phyloP scores from a whole-genome alignment of 2,113 vertebrate genomes.

The Typhlomys cinereus region DNA sequence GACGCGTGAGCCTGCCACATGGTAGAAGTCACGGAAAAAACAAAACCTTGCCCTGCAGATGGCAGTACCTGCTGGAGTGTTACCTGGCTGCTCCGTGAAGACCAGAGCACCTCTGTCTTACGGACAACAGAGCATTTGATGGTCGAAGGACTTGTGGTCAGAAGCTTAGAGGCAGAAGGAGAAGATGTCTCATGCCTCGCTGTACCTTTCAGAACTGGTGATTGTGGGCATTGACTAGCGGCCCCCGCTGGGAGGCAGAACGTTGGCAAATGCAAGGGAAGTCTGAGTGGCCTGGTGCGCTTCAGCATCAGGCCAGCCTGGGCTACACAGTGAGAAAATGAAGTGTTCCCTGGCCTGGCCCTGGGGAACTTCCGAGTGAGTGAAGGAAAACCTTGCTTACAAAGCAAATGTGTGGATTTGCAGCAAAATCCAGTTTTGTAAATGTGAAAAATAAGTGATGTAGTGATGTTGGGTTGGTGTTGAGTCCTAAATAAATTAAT shows the following conservation, averaged over 20 bases:
- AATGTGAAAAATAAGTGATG: conserved; percentile 20
- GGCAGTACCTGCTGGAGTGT: neutral
- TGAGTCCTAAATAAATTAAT: conserved; percentile 25
- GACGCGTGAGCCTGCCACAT: neutral
- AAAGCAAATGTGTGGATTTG: neutral
- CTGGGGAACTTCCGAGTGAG: neutral
- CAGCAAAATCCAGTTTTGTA: neutral
- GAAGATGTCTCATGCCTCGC: neutral
- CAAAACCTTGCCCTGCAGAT: neutral
- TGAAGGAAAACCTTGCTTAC: neutral
- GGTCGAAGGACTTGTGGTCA: neutral
- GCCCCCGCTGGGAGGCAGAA: neutral
- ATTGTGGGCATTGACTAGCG: neutral
- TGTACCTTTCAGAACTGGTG: neutral
- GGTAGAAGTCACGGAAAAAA: neutral
- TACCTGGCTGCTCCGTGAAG: neutral
- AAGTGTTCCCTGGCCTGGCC: neutral
- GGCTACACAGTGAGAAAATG: neutral
- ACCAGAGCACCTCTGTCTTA: neutral
- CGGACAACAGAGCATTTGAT: too few species aligned
- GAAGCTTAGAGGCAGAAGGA: neutral
- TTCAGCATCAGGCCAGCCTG: neutral
- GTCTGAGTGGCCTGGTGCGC: neutral
- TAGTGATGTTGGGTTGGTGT: neutral
- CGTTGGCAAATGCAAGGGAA: too few species aligned